Evolutionary conservation across 2,888 invertebrate species (phyloP).

Genomic region (Erebia epiphron): DNA sequence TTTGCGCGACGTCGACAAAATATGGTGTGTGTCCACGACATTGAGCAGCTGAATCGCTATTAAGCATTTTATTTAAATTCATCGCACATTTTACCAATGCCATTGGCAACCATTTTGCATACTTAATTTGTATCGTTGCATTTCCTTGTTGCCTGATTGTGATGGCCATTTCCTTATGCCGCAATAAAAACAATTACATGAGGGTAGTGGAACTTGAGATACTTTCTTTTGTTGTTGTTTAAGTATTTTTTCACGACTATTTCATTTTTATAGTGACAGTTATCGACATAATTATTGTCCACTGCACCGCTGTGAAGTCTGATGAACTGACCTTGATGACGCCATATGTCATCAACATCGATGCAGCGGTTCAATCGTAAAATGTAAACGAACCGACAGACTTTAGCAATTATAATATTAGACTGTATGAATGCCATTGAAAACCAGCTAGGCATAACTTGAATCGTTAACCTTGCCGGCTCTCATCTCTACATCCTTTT

Average conservation of each 20-base stretch:
- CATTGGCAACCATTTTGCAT: slow-evolving; percentile 14
- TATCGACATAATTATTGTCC: background rate
- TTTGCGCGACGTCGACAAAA: slow-evolving; percentile 4
- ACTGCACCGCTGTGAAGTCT: no score
- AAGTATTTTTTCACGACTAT: no score
- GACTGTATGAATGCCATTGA: background rate
- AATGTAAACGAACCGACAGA: background rate
- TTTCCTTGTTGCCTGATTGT: slow-evolving; percentile 12
- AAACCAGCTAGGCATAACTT: background rate
- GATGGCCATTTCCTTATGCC: slow-evolving; percentile 19
- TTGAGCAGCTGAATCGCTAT: slow-evolving; percentile 2
- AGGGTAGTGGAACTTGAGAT: background rate
- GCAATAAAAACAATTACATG: slow-evolving; percentile 5
- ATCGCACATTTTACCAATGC: slow-evolving; percentile 21
- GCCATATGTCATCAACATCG: background rate
- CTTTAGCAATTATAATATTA: background rate
- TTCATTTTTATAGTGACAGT: no score
- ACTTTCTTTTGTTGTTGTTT: background rate
- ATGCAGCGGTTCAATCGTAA: background rate
- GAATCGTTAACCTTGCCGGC: background rate
- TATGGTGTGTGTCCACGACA: background rate
- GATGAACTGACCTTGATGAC: no score
- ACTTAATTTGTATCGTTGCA: slow-evolving; percentile 9
- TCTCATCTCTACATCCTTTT: background rate
- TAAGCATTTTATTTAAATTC: slow-evolving; percentile 17